Conservation (phyloP, 2,113 vertebrate species). For the Typhlomys cinereus region DNA sequence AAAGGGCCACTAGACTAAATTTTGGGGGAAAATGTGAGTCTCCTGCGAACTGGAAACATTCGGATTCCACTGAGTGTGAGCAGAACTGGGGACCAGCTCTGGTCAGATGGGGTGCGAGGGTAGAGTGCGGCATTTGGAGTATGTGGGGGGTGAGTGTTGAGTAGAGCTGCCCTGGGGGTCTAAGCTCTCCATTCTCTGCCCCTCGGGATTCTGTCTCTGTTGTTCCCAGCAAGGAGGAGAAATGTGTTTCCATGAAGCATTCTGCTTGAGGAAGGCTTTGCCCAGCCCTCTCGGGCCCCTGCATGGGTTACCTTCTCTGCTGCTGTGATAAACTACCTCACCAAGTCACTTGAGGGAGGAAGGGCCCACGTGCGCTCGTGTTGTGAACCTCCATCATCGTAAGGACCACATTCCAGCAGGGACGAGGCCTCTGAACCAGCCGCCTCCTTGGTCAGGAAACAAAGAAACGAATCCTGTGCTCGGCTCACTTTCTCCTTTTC, state of each 20-base stretch:
- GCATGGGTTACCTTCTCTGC: neutral
- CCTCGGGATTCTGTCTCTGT: rapidly evolving
- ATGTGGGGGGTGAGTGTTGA: rapidly evolving
- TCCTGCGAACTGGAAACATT: neutral
- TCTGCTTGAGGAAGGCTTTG: rapidly evolving
- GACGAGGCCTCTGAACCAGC: no score
- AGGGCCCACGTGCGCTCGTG: neutral
- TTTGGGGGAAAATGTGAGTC: rapidly evolving
- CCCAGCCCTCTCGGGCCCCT: rapidly evolving
- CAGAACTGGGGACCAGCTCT: rapidly evolving
- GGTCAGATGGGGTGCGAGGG: rapidly evolving
- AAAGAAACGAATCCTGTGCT: neutral
- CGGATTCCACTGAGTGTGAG: neutral
- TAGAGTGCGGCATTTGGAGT: no score
- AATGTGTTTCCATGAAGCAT: rapidly evolving
- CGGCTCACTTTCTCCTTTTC: no score
- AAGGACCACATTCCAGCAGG: neutral
- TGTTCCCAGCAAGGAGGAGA: rapidly evolving
- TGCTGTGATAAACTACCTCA: neutral
- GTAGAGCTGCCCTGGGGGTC: rapidly evolving
- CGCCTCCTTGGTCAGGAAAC: neutral
- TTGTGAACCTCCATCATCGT: neutral
- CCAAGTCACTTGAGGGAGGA: neutral
- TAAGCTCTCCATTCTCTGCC: rapidly evolving
- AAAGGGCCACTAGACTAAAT: neutral